Percentiles rank a stretch among this genome's conserved stretches.
Conservation (phyloP, 1,140 invertebrate genomes). For the Yoshiicerus persimilis region DNA sequence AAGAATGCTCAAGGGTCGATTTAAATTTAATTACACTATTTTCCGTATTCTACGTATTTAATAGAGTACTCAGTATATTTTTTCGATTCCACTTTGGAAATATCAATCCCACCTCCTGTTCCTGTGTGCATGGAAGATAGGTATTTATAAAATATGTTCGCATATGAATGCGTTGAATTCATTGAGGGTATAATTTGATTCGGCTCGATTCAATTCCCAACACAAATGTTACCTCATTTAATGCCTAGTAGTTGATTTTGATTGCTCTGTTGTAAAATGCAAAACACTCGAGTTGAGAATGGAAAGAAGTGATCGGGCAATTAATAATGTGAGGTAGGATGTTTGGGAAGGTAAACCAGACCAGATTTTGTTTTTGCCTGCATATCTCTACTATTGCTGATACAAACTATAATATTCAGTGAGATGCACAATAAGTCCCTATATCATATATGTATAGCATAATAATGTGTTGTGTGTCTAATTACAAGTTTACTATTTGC, state of each 20-base stretch:
- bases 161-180: neutral
- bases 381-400: neutral
- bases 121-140: neutral
- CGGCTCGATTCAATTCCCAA: neutral
- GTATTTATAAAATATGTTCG: neutral
- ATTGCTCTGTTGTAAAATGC: conserved; percentile 9
- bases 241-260: neutral
- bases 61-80: too few species aligned
- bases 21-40: too few species aligned
- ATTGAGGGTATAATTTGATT: conserved; percentile 1
- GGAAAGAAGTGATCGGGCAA: conserved; percentile 2
- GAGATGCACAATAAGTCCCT: neutral
- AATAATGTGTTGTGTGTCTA: neutral
- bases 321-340: conserved; percentile 15
- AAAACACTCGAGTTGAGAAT: neutral
- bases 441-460: neutral
- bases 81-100: too few species aligned
- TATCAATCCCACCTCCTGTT: too few species aligned
- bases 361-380: neutral
- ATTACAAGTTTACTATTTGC: neutral
- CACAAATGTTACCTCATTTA: neutral
- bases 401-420: neutral
- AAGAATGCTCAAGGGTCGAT: too few species aligned
- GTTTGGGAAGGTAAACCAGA: conserved; percentile 10
- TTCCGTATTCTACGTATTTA: too few species aligned